Conservation (phyloP, 2,113 vertebrate species). For the Anolis sagrei region DNA sequence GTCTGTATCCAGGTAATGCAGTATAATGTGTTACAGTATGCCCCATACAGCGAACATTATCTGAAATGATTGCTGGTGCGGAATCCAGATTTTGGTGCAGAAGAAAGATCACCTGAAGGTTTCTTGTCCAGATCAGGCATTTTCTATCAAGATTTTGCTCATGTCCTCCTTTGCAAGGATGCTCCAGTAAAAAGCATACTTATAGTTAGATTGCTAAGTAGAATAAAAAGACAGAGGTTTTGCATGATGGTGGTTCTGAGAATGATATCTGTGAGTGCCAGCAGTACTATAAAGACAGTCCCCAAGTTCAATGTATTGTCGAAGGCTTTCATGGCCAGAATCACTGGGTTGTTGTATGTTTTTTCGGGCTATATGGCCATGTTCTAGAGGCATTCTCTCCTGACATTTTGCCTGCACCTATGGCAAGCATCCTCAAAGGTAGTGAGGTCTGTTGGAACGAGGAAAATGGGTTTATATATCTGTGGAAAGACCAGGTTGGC, state of each 20-base stretch:
- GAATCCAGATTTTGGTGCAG: not conserved
- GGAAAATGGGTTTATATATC: no score
- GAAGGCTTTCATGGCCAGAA: no score
- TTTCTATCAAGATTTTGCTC: not conserved
- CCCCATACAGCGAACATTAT: accelerated
- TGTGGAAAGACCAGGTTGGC: no score
- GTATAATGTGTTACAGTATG: accelerated
- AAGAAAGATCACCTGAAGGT: not conserved
- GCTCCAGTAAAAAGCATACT: not conserved
- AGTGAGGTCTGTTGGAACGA: no score
- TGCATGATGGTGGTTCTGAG: not conserved
- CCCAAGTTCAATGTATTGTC: no score
- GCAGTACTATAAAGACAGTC: no score
- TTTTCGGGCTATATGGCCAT: no score
- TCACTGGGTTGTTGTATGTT: no score
- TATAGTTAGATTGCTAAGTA: not conserved
- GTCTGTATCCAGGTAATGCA: not conserved
- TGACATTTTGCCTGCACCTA: no score
- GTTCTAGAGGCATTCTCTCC: no score
- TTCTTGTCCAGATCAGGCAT: not conserved
- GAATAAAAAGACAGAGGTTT: not conserved
- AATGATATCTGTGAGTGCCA: not conserved
- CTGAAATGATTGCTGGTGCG: accelerated
- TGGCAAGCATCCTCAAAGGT: no score
- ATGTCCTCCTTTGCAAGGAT: not conserved